Conservation (phyloP, 2,888 invertebrate genomes). For the Mythimna pallens region DNA sequence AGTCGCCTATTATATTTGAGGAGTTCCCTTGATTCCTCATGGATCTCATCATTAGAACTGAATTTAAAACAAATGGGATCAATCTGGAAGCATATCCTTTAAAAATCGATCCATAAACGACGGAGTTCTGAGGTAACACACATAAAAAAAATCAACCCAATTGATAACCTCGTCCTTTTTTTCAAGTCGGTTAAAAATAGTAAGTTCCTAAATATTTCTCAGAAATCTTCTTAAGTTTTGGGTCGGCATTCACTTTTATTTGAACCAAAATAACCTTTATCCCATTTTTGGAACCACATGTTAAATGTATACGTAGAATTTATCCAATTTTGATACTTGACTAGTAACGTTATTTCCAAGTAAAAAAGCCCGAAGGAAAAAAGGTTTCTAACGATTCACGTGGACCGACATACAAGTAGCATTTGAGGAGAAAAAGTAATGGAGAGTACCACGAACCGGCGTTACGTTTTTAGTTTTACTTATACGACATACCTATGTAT, state of each 20-base stretch:
- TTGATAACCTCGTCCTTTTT: too few species aligned
- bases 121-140: too few species aligned
- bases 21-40: too few species aligned
- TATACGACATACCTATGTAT: background rate
- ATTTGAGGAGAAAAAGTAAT: constrained; percentile 14
- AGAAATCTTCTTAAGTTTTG: background rate
- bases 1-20: too few species aligned
- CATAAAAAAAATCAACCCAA: too few species aligned
- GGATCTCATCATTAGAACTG: too few species aligned
- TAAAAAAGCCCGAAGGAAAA: constrained; percentile 13
- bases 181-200: background rate
- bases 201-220: background rate
- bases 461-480: background rate
- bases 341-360: background rate
- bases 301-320: background rate
- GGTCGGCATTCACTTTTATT: background rate
- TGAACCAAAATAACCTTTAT: background rate
- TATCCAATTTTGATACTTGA: constrained; percentile 9
- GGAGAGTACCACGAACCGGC: background rate
- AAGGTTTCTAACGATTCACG: background rate
- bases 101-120: too few species aligned
- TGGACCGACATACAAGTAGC: constrained; percentile 5
- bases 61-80: too few species aligned
- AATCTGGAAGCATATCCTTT: too few species aligned
- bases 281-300: background rate